Conservation (phyloP, 1,140 invertebrate genomes). For the Drosophila triauraria region DNA sequence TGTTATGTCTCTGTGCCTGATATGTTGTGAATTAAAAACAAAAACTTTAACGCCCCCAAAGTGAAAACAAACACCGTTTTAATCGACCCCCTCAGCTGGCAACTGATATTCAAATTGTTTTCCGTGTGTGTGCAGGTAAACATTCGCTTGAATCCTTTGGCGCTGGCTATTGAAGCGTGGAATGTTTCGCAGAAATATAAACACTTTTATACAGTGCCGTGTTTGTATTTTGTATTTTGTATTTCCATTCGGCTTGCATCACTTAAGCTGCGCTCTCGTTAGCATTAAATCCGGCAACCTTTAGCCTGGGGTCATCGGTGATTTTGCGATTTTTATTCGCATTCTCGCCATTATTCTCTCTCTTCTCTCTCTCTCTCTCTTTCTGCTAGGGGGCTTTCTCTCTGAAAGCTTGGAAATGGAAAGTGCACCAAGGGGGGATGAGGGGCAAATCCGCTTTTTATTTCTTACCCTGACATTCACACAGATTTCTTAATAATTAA, state of each 20-base stretch:
- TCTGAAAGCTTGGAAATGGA: conserved; percentile 2
- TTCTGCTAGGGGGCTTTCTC: not conserved
- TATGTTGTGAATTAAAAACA: not conserved
- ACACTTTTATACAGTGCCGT: not conserved
- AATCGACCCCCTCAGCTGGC: not conserved
- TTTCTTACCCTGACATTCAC: not conserved
- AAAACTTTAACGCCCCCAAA: not conserved
- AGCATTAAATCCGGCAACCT: conserved; percentile 28
- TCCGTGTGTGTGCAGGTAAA: conserved; percentile 4
- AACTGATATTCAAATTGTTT: conserved; percentile 8
- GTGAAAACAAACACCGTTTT: not conserved
- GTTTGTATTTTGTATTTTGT: not conserved
- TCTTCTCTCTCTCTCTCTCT: not conserved
- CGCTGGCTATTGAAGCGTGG: not conserved
- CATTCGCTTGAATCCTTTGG: not conserved
- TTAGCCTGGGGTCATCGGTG: conserved; percentile 19
- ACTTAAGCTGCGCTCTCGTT: conserved; percentile 21
- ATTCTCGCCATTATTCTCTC: not conserved
- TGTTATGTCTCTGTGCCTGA: not conserved
- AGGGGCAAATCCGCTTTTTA: not conserved
- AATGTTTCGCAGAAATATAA: not conserved
- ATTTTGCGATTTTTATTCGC: conserved; percentile 18
- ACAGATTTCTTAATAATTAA: conserved; percentile 1
- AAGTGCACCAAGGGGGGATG: not conserved
- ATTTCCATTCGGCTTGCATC: conserved; percentile 9